These are phyloP conservation scores for Drosophila paulistorum DNA, from an alignment of 1,140 invertebrate species.

Conservation along the genomic window DNA sequence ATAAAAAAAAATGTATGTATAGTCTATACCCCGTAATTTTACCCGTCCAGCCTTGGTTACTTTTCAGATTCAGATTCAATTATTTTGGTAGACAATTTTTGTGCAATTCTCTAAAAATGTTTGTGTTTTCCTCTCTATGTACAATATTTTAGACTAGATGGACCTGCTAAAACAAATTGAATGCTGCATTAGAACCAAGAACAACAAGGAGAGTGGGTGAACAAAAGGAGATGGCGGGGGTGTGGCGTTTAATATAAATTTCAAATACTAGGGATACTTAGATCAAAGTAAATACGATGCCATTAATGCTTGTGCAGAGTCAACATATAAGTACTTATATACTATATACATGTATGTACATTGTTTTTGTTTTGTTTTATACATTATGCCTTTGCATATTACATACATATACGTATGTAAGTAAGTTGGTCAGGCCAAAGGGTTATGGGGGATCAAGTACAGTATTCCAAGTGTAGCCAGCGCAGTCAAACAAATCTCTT, in stretches of 20 bases:
- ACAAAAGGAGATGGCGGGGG: background rate
- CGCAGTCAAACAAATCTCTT: slow-evolving; percentile 50
- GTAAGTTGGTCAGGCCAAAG: background rate
- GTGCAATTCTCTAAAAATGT: background rate
- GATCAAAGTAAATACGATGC: slow-evolving; percentile 71
- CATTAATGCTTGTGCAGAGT: slow-evolving; percentile 39
- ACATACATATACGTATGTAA: background rate
- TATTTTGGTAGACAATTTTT: background rate
- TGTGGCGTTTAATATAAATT: slow-evolving; percentile 30
- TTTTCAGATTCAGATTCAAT: slow-evolving; percentile 6
- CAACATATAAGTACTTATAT: slow-evolving; percentile 7
- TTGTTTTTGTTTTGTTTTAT: too few relatives aligned
- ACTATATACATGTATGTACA: slow-evolving; percentile 10
- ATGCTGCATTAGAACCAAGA: slow-evolving; percentile 33
- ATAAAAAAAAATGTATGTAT: background rate
- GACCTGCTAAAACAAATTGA: slow-evolving; percentile 56
- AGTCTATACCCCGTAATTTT: slow-evolving; percentile 39
- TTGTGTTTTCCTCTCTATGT: background rate
- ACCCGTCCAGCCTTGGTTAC: slow-evolving; percentile 28
- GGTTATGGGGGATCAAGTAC: slow-evolving; percentile 29
- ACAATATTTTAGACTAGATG: slow-evolving; percentile 65
- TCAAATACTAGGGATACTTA: slow-evolving; percentile 65
- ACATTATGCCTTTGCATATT: too few relatives aligned
- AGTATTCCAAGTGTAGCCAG: slow-evolving; percentile 36
- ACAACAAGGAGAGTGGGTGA: slow-evolving; percentile 1